A percentile compares a stretch with the other conserved stretches of the same genome.
Evolutionary conservation across 23 tunicate species (phyloP).

Genomic region (Halocynthia roretzi): DNA sequence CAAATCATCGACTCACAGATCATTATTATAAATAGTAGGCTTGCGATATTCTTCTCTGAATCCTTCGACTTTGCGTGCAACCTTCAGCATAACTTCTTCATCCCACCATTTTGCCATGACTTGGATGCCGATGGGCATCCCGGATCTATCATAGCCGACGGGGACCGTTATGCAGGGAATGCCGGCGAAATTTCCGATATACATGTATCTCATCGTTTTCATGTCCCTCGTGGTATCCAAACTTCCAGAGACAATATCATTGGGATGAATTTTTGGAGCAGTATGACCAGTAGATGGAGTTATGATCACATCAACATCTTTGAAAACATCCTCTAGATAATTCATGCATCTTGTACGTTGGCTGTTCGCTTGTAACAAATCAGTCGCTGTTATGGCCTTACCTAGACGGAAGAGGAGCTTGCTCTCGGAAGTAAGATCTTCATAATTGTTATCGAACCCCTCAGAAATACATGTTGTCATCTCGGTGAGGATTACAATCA

Average conservation of each 20-base stretch:
- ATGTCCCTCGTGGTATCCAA: neutral
- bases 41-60: no score
- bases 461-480: constrained; percentile 23
- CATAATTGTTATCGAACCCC: constrained; percentile 27
- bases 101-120: constrained; percentile 65
- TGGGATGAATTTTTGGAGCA: constrained; percentile 33
- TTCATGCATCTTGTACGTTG: constrained; percentile 42
- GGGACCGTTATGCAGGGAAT: constrained; percentile 50
- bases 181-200: constrained; percentile 46
- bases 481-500: constrained; percentile 46
- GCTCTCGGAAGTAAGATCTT: constrained; percentile 15
- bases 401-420: constrained; percentile 21
- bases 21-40: no score
- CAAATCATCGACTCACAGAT: no score
- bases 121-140: constrained; percentile 53
- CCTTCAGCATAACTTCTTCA: constrained; percentile 35
- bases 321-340: constrained; percentile 26
- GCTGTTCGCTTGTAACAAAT: constrained; percentile 41
- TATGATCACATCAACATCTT: constrained; percentile 41
- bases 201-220: no score
- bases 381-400: constrained; percentile 18
- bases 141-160: constrained; percentile 51
- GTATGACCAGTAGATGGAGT: constrained; percentile 52
- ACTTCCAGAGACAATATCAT: constrained; percentile 39
- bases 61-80: constrained; percentile 38